A percentile compares a stretch with the other conserved stretches of the same genome.
Evolutionary conservation across 2,888 invertebrate species (phyloP).

Genomic region (Arctia plantaginis): DNA sequence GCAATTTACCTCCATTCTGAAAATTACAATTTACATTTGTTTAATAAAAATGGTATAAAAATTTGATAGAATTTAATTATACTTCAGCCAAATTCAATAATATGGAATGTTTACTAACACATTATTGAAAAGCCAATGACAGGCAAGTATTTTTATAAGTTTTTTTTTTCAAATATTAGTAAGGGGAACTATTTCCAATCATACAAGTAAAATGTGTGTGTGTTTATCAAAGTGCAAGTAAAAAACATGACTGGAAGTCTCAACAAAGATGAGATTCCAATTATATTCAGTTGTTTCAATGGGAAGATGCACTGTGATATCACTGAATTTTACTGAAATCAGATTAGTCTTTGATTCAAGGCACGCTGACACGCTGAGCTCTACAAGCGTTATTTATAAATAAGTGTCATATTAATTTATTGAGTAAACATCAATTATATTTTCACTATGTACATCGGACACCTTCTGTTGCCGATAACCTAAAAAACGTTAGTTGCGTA

Average conservation of each 20-base stretch:
- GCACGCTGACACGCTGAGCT: background rate
- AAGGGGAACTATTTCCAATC: no score
- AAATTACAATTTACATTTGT: conserved; percentile 26
- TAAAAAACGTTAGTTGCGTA: background rate
- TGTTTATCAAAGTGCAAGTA: background rate
- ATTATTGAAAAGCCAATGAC: no score
- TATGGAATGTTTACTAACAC: no score
- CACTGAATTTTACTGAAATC: background rate
- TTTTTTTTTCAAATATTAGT: no score
- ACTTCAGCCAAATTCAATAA: no score
- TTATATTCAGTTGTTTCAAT: background rate
- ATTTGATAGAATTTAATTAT: background rate
- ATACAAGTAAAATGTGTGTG: background rate
- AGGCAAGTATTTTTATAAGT: no score
- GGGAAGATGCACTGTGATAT: background rate
- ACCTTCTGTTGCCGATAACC: background rate
- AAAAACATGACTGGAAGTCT: background rate
- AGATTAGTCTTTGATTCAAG: background rate
- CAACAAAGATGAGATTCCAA: background rate
- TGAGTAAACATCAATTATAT: background rate
- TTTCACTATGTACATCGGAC: background rate
- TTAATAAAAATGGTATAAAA: background rate
- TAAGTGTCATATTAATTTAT: no score
- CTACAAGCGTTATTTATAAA: background rate
- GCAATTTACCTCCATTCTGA: conserved; percentile 52